phyloP scores from a whole-genome alignment of 2,888 invertebrate genomes.

The Polydesmus complanatus region DNA sequence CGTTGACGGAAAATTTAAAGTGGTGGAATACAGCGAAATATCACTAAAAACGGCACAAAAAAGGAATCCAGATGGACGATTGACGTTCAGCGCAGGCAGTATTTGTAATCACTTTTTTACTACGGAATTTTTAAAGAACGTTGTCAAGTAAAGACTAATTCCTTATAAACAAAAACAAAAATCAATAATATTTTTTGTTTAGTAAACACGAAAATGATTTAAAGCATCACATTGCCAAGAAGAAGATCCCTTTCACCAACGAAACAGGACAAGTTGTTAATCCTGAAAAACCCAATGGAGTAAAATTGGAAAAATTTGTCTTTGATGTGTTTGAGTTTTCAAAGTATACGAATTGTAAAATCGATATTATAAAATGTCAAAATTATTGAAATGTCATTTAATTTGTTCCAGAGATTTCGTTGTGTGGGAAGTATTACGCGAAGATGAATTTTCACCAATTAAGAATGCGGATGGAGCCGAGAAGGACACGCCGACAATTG shows the following conservation, averaged over 20 bases:
- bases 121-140: constrained; percentile 60
- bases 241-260: constrained; percentile 84
- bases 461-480: constrained; percentile 81
- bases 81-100: constrained; percentile 87
- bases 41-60: constrained; percentile 71
- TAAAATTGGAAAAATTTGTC: constrained; percentile 98
- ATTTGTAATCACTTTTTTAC: constrained; percentile 98
- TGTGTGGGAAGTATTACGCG: constrained; percentile 79
- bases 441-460: constrained; percentile 90
- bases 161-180: background rate
- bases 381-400: background rate
- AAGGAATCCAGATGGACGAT: constrained; percentile 55
- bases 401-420: constrained; percentile 50
- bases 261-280: constrained; percentile 50
- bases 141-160: constrained; percentile 41
- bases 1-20: constrained; percentile 74
- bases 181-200: constrained; percentile 17
- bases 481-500: constrained; percentile 83
- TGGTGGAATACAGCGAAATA: constrained; percentile 94
- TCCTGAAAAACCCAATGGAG: constrained; percentile 78
- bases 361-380: background rate
- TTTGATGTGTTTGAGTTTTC: constrained; percentile 96
- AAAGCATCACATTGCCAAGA: constrained; percentile 87
- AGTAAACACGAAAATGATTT: constrained; percentile 55
- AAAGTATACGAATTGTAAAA: constrained; percentile 36